Evolutionary conservation across 2,113 vertebrate genomes (phyloP).

Genomic region (Dromaius novaehollandiae): DNA sequence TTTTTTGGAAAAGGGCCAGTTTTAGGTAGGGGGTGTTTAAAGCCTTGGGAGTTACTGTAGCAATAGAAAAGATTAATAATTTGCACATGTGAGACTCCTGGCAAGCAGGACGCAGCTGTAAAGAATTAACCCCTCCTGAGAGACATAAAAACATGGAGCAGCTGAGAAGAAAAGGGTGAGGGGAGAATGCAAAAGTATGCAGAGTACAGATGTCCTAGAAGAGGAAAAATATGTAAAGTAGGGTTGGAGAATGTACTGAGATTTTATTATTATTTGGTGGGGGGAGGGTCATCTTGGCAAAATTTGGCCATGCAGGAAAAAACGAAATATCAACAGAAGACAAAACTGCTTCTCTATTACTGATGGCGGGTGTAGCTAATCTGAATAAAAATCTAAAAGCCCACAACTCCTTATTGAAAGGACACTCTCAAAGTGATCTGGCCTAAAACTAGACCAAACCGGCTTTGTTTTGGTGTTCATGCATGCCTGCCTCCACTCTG

Average conservation of each 20-base stretch:
- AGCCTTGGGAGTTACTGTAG: slow-evolving; percentile 81
- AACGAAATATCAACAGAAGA: not conserved
- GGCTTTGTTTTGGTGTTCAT: slow-evolving; percentile 49
- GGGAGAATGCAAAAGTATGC: slow-evolving; percentile 69
- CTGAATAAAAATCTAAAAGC: slow-evolving; percentile 28
- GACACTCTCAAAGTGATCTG: not conserved
- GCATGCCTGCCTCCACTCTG: slow-evolving; percentile 13
- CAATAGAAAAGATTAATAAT: slow-evolving; percentile 87
- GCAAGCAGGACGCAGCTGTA: slow-evolving; percentile 85
- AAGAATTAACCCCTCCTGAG: slow-evolving; percentile 87
- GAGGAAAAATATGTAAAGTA: slow-evolving; percentile 68
- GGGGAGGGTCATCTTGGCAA: not conserved
- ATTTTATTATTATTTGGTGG: slow-evolving; percentile 39
- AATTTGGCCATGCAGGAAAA: slow-evolving; percentile 13
- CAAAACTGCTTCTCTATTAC: not conserved
- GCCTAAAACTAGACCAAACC: not conserved
- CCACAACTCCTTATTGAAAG: not conserved
- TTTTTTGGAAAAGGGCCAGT: slow-evolving; percentile 80
- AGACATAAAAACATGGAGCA: slow-evolving; percentile 81
- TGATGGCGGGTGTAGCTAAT: not conserved
- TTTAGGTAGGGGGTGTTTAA: slow-evolving; percentile 81
- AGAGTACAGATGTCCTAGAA: slow-evolving; percentile 73
- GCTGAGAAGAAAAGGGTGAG: slow-evolving; percentile 76
- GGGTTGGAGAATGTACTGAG: slow-evolving; percentile 29
- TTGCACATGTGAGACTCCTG: slow-evolving; percentile 84